Evolutionary conservation across 35 echinoderm and acorn worm species (phyloP), one percentile per base, ranked within the genome.

Genomic region (Apostichopus japonicus): DNA sequence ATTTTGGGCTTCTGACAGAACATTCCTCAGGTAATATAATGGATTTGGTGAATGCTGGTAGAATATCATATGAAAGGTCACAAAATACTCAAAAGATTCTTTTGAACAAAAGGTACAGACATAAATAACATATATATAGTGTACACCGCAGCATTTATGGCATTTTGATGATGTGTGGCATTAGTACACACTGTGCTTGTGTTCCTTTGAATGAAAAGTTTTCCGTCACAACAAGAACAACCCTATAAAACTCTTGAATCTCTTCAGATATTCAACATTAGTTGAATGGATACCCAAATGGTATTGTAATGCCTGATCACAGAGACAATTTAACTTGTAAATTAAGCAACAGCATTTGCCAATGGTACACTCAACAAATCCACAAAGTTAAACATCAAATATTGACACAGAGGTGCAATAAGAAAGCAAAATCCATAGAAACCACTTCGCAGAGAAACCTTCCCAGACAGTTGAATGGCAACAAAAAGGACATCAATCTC

Each of bases 371-470:
- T 83, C 79, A 82, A 14, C 79, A 53, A 53, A 82, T 52, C 54
- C 24, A 53, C 33, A 82, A 52, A 53, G 79, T 54, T n/a, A 44
- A 83, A 52, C 10, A 83, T 83, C 79, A 83, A 83, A 83, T 83
- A 83, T 83, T 83, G 79, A 83, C 79, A 55, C 33, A 44, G 54
- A 83, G 24, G 79, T 52, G 51, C 8, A 83, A 83, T 51, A 17
- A 83, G 79, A 6, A 55, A 83, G 10, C 7, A 83, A 55, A 33
- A 83, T 83, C 79, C 24, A 55, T 83, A 54, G 79, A 44, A 83
- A 83, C 79, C 24, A 54, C 33, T 17, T 44, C 33, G 33, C 33
- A 44, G 33, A 44, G 33, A 44, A 44, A 44, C 33, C 33, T 44
- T 44, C 33, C 33, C 2, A 44, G 33, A 44, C 33, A 44, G 33